These are phyloP conservation scores for Xyrauchen texanus DNA, from an alignment of 2,113 vertebrate species.

Conservation along the genomic window DNA sequence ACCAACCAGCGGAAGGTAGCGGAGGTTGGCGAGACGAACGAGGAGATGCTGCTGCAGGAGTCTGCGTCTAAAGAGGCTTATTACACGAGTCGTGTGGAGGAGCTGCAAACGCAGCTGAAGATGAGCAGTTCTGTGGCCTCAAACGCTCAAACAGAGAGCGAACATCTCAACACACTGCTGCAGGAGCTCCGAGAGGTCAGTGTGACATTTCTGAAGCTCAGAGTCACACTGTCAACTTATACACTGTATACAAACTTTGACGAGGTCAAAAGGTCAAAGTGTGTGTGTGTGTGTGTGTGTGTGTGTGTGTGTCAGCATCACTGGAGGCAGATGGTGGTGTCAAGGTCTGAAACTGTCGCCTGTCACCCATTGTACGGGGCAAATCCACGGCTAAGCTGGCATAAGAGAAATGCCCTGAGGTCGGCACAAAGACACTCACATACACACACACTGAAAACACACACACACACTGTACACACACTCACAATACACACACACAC, in stretches of 20 bases:
- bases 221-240: too few relatives aligned
- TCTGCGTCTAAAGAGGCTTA: conserved; percentile 95
- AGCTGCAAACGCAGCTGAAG: conserved; percentile 89
- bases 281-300: conserved; percentile 41
- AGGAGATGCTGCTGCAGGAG: conserved; percentile 93
- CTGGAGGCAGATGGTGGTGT: conserved; percentile 72
- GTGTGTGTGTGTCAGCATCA: conserved; percentile 65
- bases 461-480: too few relatives aligned
- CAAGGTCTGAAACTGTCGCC: conserved; percentile 70
- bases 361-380: conserved; percentile 81
- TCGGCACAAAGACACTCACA: conserved; percentile 73
- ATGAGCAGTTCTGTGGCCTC: conserved; percentile 82
- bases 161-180: conserved; percentile 80
- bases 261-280: too few relatives aligned
- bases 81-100: conserved; percentile 87
- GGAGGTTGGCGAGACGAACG: conserved; percentile 92
- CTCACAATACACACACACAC: too few relatives aligned
- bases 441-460: too few relatives aligned
- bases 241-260: too few relatives aligned
- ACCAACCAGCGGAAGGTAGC: conserved; percentile 95
- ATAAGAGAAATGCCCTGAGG: conserved; percentile 81
- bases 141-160: conserved; percentile 87
- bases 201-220: background rate
- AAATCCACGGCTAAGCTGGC: conserved; percentile 87
- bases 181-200: conserved; percentile 92